Base-by-base conservation (phyloP, 2,888 invertebrate genomes). In the Agrochola lota region DNA sequence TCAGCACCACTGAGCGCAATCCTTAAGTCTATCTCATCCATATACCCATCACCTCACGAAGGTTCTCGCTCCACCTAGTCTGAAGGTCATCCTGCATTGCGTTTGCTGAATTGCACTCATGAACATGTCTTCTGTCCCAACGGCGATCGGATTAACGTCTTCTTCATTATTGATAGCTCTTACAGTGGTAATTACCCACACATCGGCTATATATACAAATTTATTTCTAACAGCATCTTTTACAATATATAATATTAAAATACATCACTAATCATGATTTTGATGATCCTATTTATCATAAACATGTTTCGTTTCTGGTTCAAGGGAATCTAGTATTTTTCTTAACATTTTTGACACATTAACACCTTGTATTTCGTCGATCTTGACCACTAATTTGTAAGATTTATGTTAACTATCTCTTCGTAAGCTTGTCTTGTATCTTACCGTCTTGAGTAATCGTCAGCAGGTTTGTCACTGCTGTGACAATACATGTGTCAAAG, bases 281-380 rank as follows among this genome's bases (percentile, higher is more conserved):
- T 77, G 67, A 83, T 79, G 77, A 52, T 77, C 17, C 26, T 71
- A 63, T 88, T 84, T 85, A 84, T 46, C 80, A 84, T 64, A 78
- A 77, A 78, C 77, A 74, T 30, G 81, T 83, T 84, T 77, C 43
- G 80, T 79, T 78, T 81, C 46, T 86, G 64, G 81, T 85, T 85
- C 87, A 88, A 88, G 88, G 88, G 76, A 73, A 84, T 83, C 85
- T 59, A 46, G 80, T 87, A 71, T 77, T 83, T 83, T 85, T 83
- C 75, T 83, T 63, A 70, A 80, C 12, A 35, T 69, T 59, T 83
- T 64, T 62, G 57, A 62, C 59, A 55, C 26, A 64, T 77, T 70
- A 60, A 72, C 76, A 74, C 57, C 59, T 77, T 60, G 59, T 83
- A 81, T 64, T 79, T 63, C 9, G n/a, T 66, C 23, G 52, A 63